A percentile compares a stretch with the other conserved stretches of the same genome.
These are phyloP conservation scores for Chrysolophus pictus DNA, from an alignment of 2,797 vertebrate species.

Conservation along the genomic window DNA sequence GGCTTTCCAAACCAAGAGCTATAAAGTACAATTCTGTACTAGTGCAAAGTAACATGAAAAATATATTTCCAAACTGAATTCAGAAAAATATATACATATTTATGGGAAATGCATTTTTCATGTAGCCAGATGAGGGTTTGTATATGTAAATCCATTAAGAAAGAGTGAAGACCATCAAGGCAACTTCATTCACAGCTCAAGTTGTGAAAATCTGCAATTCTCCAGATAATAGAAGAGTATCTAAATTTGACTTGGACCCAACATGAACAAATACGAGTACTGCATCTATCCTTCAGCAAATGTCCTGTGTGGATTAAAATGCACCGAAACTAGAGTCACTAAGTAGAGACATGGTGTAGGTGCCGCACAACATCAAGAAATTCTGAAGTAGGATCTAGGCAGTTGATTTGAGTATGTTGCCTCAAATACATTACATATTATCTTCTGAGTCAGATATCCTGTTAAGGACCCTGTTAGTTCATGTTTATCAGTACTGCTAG, in stretches of 20 bases:
- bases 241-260: background rate
- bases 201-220: background rate
- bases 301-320: background rate
- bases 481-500: background rate
- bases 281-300: background rate
- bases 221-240: fast-evolving
- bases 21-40: background rate
- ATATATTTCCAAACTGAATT: background rate
- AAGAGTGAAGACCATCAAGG: background rate
- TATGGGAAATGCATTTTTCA: background rate
- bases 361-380: background rate
- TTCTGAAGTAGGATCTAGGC: background rate
- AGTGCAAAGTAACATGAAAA: background rate
- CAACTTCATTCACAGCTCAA: background rate
- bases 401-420: background rate
- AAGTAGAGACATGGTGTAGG: background rate
- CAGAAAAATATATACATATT: background rate
- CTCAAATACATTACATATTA: background rate
- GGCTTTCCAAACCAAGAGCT: background rate
- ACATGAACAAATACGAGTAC: background rate
- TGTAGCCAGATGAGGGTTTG: background rate
- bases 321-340: background rate
- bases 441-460: background rate
- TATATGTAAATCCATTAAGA: background rate
- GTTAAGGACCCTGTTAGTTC: background rate